Percentiles rank a stretch among this genome's conserved stretches.
These are phyloP conservation scores for Willowsia nigromaculata DNA, from an alignment of 2,888 invertebrate species.

Conservation along the genomic window DNA sequence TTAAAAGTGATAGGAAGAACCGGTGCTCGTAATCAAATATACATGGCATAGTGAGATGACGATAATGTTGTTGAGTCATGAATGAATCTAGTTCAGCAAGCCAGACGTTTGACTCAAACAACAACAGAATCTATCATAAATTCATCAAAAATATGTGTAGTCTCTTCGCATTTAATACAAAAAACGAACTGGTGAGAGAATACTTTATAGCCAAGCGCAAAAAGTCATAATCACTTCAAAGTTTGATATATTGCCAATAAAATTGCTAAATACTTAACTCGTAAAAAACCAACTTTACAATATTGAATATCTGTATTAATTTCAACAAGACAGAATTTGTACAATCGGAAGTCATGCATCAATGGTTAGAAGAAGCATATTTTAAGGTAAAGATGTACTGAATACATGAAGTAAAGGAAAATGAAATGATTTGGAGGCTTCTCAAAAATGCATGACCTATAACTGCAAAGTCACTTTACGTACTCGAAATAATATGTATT, in stretches of 20 bases:
- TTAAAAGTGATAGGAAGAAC: conserved; percentile 68
- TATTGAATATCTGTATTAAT: conserved; percentile 41
- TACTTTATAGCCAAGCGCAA: not conserved
- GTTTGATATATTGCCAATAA: conserved; percentile 53
- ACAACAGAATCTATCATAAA: conserved; percentile 53
- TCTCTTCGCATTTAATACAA: not conserved
- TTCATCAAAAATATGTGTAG: conserved; percentile 12
- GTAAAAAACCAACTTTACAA: conserved; percentile 27
- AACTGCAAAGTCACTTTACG: not conserved
- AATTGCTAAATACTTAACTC: conserved; percentile 4
- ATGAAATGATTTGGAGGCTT: not conserved
- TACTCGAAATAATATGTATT: not conserved
- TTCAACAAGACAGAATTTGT: conserved; percentile 32
- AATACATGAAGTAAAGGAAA: not conserved
- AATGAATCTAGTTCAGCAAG: conserved; percentile 58
- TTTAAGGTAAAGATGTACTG: not conserved
- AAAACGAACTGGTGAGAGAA: not conserved
- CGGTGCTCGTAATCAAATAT: conserved; percentile 21
- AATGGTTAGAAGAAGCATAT: not conserved
- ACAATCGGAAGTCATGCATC: conserved; percentile 37
- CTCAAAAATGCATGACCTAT: not conserved
- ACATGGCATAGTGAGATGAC: not conserved
- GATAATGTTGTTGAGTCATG: conserved; percentile 30
- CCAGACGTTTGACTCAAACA: not conserved
- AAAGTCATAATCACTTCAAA: conserved; percentile 29